phyloP scores from a whole-genome alignment of 2,888 invertebrate species.

The Latrodectus elegans region DNA sequence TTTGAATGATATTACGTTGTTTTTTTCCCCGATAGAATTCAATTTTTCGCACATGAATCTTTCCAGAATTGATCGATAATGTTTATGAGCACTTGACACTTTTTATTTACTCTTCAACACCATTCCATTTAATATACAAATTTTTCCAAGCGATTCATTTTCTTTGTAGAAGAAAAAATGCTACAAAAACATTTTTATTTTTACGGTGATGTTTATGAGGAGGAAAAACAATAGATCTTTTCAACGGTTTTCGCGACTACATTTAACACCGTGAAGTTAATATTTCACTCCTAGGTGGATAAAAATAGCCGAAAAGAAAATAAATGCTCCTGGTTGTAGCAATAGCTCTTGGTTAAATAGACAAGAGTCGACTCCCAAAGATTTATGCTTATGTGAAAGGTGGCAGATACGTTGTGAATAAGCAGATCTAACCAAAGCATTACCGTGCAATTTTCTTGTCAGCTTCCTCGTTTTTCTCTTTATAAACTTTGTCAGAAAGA shows the following conservation, averaged over 20 bases:
- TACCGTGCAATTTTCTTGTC: conserved; percentile 56
- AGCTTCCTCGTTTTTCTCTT: conserved; percentile 40
- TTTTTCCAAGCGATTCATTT: conserved; percentile 30
- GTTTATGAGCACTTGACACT: too few relatives aligned
- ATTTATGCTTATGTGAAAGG: conserved; percentile 23
- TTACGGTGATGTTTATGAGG: conserved; percentile 2
- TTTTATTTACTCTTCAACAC: too few relatives aligned
- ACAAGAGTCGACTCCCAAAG: conserved; percentile 46
- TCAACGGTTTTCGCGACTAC: conserved; percentile 51
- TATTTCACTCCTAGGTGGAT: conserved; percentile 52
- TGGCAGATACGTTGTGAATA: conserved; percentile 31
- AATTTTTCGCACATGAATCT: too few relatives aligned
- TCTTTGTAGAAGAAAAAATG: not conserved
- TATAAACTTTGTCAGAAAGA: conserved; percentile 11
- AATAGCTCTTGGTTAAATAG: conserved; percentile 45
- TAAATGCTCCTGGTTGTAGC: conserved; percentile 48
- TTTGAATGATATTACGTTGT: too few relatives aligned
- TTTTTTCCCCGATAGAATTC: too few relatives aligned
- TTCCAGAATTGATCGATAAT: too few relatives aligned
- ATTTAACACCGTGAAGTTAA: conserved; percentile 60
- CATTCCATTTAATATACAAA: not conserved
- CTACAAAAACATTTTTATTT: too few relatives aligned
- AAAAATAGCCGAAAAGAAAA: conserved; percentile 58
- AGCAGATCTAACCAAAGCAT: conserved; percentile 44
- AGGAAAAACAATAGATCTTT: conserved; percentile 59